Conservation (phyloP, 2,797 vertebrate genomes). For the Anguilla pacifica region DNA sequence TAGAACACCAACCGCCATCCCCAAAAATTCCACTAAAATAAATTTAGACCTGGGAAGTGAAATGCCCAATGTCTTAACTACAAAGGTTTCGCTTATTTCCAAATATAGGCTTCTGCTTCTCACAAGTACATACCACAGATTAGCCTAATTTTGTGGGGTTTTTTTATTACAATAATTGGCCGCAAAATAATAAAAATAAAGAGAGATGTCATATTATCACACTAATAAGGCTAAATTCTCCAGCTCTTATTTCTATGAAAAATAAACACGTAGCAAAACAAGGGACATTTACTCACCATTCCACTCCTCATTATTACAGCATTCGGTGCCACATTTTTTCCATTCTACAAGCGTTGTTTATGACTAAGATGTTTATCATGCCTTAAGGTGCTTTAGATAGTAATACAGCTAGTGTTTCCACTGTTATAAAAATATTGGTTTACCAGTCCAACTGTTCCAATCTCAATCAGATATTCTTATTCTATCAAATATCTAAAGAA, state of each 20-base stretch:
- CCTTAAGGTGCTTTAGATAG: background rate
- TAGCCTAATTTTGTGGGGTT: background rate
- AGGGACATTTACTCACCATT: background rate
- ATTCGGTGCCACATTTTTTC: background rate
- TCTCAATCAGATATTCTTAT: background rate
- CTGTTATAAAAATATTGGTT: background rate
- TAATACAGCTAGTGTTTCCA: background rate
- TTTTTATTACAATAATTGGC: background rate
- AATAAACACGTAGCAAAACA: background rate
- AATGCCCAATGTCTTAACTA: background rate
- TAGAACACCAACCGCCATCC: background rate
- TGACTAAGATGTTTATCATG: background rate
- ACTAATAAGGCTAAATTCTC: no score
- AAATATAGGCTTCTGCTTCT: background rate
- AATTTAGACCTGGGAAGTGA: background rate
- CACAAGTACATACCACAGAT: background rate
- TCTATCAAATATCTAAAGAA: background rate
- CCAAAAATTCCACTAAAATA: background rate
- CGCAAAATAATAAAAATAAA: background rate
- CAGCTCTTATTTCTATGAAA: background rate
- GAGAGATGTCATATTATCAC: background rate
- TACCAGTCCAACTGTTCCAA: background rate
- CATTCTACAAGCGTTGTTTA: background rate
- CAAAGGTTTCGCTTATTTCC: background rate
- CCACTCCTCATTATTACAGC: background rate